Percentiles rank a stretch among this genome's conserved stretches.
Evolutionary conservation across 2,113 vertebrate genomes (phyloP).

Genomic region (Planiliza haematocheilus): DNA sequence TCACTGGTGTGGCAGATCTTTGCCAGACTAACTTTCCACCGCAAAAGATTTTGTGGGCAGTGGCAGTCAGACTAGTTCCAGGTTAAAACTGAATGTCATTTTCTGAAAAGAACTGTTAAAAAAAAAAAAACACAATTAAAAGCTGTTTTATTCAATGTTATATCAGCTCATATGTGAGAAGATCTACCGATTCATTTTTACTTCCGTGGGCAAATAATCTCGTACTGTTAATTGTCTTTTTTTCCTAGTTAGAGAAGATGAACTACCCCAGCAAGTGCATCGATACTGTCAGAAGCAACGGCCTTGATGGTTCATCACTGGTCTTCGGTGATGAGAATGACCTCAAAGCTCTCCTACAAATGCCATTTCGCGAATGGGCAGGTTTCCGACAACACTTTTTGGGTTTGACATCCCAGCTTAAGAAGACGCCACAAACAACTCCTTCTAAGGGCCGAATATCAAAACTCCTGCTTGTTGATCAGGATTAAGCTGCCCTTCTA

Average conservation of each 20-base stretch:
- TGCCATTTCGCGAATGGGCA: constrained; percentile 84
- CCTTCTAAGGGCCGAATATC: constrained; percentile 6
- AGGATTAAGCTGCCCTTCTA: constrained; percentile 16
- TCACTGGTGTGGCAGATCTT: too few species aligned
- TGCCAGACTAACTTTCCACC: too few species aligned
- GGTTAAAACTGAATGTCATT: too few species aligned
- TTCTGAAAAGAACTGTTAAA: too few species aligned
- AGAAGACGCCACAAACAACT: neutral
- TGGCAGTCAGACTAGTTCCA: too few species aligned
- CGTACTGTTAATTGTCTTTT: constrained; percentile 14
- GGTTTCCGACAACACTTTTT: constrained; percentile 81
- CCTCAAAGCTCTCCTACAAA: constrained; percentile 77
- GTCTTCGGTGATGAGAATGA: constrained; percentile 76
- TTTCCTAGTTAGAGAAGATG: constrained; percentile 72
- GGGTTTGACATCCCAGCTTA: constrained; percentile 50
- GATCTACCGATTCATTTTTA: too few species aligned
- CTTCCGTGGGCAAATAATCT: too few species aligned
- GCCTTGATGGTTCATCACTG: constrained; percentile 73
- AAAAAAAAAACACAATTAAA: too few species aligned
- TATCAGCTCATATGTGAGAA: too few species aligned
- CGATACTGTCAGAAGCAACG: constrained; percentile 66
- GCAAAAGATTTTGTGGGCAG: too few species aligned
- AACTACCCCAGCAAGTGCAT: constrained; percentile 63
- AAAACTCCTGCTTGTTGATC: neutral
- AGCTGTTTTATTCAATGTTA: too few species aligned